Percentiles rank a stretch among this genome's conserved stretches.
phyloP scores from a whole-genome alignment of 2,888 invertebrate genomes.

The Drosophila pegasa region DNA sequence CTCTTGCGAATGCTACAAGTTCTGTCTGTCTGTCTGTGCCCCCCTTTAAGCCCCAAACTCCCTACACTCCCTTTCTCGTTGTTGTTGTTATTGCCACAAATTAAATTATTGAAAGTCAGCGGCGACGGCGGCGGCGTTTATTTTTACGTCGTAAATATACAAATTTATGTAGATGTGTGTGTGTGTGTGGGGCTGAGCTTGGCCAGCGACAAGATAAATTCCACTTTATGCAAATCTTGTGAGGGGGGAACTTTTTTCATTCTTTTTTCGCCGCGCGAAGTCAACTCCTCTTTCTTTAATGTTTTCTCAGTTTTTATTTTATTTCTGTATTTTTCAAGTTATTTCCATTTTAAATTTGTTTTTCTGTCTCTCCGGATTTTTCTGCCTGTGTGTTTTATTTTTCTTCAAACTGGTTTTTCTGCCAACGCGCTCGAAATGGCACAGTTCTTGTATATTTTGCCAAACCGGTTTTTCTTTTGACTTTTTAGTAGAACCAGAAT shows the following conservation, averaged over 20 bases:
- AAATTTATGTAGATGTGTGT: slow-evolving; percentile 65
- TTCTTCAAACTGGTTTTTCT: slow-evolving; percentile 79
- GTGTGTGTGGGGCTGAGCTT: slow-evolving; percentile 23
- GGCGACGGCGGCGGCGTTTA: slow-evolving; percentile 53
- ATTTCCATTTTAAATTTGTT: slow-evolving; percentile 79
- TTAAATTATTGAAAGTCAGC: slow-evolving; percentile 77
- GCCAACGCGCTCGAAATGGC: slow-evolving; percentile 75
- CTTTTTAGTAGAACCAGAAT: slow-evolving; percentile 67
- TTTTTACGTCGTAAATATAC: slow-evolving; percentile 81
- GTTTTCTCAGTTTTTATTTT: slow-evolving; percentile 18
- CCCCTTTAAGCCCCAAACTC: background rate
- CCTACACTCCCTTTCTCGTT: slow-evolving; percentile 17
- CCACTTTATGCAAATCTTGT: slow-evolving; percentile 79
- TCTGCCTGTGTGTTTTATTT: slow-evolving; percentile 60
- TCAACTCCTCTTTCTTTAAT: slow-evolving; percentile 35
- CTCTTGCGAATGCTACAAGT: slow-evolving; percentile 39
- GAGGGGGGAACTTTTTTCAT: slow-evolving; percentile 57
- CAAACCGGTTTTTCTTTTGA: slow-evolving; percentile 79
- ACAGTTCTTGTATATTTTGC: slow-evolving; percentile 76
- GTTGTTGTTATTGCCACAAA: slow-evolving; percentile 61
- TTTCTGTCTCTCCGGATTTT: slow-evolving; percentile 61
- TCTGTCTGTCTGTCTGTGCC: slow-evolving; percentile 16
- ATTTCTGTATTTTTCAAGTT: slow-evolving; percentile 40
- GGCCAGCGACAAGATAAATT: slow-evolving; percentile 66
- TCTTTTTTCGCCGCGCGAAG: slow-evolving; percentile 32